Evolutionary conservation across 2,113 vertebrate species (phyloP), one percentile per base, ranked within the genome.

Genomic region (Sphyrna mokarran): DNA sequence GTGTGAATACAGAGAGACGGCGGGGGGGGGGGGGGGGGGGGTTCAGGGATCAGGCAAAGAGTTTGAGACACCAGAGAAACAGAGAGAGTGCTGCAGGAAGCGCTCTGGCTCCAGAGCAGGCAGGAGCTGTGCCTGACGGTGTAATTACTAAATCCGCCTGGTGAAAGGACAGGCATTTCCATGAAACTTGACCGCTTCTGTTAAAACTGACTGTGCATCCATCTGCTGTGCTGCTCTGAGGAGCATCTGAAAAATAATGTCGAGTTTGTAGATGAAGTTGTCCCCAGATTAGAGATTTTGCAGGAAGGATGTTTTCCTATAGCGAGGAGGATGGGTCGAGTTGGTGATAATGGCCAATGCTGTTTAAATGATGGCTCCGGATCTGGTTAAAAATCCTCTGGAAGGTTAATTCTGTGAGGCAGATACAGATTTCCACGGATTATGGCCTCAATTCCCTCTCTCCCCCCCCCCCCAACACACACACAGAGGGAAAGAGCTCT

Each of bases 1-100:
- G 14, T 6, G 80, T 20, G 78, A 8, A 11, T 9, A 33, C 70
- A 11, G 26, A 11, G 72, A n/a, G 10, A 8, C 33, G 13, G 61
- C 3, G 61, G 11, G 1, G 16, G n/a, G 0, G n/a, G 1, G 78
- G 10, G 1, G 3, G 43, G 1, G 3, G 43, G 1, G 40, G 83
- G 1, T 37, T 43, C n/a, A 86, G 37, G 83, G 83, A n/a, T 1
- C 23, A 29, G 7, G 69, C 61, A 29, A 29, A 9, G 70, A 76
- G 83, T 37, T 37, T 7, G 37, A 37, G 78, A 4, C 33, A 85
- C 37, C 33, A 83, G 78, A 66, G 14, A n/a, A 33, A 83, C n/a
- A 37, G 61, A 63, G 0, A 63, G 83, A 86, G 83, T 29, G 83
- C 29, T 33, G 26, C 26, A 33, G 9, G 26, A 76, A 33, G 26